These are phyloP conservation scores for Psammodynastes pulverulentus DNA, from an alignment of 2,113 vertebrate genomes.

Conservation along the genomic window DNA sequence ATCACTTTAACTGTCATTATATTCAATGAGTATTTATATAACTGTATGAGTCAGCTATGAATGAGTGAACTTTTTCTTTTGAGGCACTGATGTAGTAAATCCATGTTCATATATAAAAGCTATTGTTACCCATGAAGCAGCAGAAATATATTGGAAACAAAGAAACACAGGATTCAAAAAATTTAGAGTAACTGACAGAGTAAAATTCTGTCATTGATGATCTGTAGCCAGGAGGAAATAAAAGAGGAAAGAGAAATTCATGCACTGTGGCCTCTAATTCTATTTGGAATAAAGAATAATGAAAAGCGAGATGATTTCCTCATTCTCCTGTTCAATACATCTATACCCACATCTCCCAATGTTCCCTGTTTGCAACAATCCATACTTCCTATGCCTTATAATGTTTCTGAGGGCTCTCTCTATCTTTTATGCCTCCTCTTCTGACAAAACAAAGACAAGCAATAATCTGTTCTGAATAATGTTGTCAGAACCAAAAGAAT, in stretches of 20 bases:
- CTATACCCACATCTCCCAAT: neutral
- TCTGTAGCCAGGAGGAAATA: rapidly evolving
- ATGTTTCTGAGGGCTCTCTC: neutral
- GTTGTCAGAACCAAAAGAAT: neutral
- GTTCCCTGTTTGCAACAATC: neutral
- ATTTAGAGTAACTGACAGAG: neutral
- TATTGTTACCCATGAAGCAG: neutral
- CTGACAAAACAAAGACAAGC: neutral
- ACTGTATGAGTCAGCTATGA: neutral
- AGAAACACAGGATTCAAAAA: neutral
- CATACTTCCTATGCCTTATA: neutral
- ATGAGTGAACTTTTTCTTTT: neutral
- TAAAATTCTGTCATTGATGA: neutral
- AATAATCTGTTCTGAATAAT: neutral
- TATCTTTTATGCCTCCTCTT: neutral
- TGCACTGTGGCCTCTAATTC: neutral
- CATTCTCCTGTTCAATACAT: neutral
- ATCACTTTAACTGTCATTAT: neutral
- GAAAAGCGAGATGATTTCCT: neutral
- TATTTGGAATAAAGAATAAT: neutral
- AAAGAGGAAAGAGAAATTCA: neutral
- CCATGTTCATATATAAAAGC: neutral
- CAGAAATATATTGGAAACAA: neutral
- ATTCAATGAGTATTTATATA: neutral
- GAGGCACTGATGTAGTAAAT: neutral